These are phyloP conservation scores for Cryptoblepharus egeriae DNA, from an alignment of 2,797 vertebrate species.

Conservation along the genomic window DNA sequence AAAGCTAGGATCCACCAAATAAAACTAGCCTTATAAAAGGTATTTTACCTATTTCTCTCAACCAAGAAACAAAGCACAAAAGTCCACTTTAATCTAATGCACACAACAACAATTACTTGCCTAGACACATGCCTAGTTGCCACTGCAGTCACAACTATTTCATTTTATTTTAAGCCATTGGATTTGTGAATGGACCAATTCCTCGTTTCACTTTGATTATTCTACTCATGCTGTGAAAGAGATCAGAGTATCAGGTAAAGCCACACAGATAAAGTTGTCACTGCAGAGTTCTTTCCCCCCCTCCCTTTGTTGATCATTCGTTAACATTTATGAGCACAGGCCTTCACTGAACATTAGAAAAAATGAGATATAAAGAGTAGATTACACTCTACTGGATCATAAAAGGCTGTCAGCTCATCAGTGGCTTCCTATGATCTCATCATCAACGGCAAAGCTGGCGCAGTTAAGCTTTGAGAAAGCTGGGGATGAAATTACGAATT, in stretches of 20 bases:
- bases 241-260: conserved; percentile 46
- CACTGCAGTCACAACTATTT: conserved; percentile 57
- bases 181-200: conserved; percentile 38
- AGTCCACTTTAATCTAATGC: not conserved
- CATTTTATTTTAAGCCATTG: conserved; percentile 42
- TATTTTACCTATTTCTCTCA: conserved; percentile 14
- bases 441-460: conserved; percentile 51
- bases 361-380: conserved; percentile 56
- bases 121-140: not conserved
- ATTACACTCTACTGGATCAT: conserved; percentile 36
- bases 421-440: conserved; percentile 58
- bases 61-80: conserved; percentile 3
- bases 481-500: conserved; percentile 62
- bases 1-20: not conserved
- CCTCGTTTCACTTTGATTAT: conserved; percentile 5
- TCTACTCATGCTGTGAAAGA: not conserved
- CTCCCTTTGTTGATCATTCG: conserved; percentile 41
- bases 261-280: conserved; percentile 4
- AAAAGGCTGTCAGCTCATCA: conserved; percentile 58
- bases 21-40: conserved; percentile 17
- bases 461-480: conserved; percentile 51
- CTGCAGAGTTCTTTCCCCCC: not conserved
- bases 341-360: conserved; percentile 38
- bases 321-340: conserved; percentile 45
- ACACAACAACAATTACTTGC: not conserved